Conservation (phyloP, 1,140 invertebrate genomes). For the Bombus balteatus region DNA sequence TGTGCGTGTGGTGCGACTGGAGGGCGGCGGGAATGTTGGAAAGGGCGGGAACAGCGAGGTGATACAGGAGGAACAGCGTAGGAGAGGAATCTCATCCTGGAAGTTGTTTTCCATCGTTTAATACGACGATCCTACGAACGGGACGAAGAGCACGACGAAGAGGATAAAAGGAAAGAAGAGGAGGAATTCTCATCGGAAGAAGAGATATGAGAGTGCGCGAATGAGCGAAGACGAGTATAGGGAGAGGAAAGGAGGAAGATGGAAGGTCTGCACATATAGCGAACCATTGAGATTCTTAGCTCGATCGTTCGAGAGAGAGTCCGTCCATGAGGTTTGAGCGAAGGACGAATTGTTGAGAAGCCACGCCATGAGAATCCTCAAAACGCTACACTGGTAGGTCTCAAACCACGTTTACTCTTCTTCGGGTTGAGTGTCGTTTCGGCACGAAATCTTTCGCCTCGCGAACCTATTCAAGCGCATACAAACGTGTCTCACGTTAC, state of each 20-base stretch:
- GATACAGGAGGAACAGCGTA: slow-evolving; percentile 13
- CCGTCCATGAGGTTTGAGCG: slow-evolving; percentile 69
- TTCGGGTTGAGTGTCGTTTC: too few relatives aligned
- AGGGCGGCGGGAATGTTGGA: slow-evolving; percentile 15
- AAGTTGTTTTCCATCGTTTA: neutral
- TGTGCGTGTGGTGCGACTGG: slow-evolving; percentile 25
- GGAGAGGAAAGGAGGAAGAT: slow-evolving; percentile 30
- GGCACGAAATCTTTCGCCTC: too few relatives aligned
- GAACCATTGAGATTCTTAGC: slow-evolving; percentile 69
- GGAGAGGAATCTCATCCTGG: neutral
- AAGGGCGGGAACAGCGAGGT: slow-evolving; percentile 32
- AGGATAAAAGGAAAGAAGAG: neutral
- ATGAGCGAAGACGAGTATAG: neutral
- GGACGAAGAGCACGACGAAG: neutral
- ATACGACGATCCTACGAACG: neutral
- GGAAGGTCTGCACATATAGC: slow-evolving; percentile 37
- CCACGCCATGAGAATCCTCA: slow-evolving; percentile 82
- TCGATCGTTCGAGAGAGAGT: slow-evolving; percentile 59
- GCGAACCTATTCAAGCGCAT: too few relatives aligned
- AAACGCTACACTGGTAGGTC: slow-evolving; percentile 81
- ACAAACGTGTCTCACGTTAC: too few relatives aligned
- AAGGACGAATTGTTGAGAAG: slow-evolving; percentile 65
- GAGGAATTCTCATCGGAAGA: neutral
- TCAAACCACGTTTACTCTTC: neutral
- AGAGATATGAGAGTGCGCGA: neutral